Evolutionary conservation across 2,888 invertebrate species (phyloP).

Genomic region (Subacronicta megacephala): DNA sequence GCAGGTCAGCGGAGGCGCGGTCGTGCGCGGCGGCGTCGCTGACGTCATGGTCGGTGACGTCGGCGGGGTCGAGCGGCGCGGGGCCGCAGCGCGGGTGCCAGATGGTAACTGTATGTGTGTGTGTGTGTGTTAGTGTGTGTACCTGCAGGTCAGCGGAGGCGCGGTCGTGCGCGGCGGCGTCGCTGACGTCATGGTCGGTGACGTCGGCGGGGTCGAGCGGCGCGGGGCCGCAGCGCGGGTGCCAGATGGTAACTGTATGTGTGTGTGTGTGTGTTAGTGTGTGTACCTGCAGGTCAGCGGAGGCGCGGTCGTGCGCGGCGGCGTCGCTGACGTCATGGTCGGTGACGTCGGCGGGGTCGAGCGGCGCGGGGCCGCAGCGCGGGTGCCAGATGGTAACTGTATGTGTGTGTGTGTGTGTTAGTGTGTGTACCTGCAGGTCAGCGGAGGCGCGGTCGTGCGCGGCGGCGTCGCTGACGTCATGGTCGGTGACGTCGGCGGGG

Average conservation of each 20-base stretch:
- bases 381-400: constrained; percentile 98
- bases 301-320: constrained; percentile 91
- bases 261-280: constrained; percentile 44
- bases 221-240: constrained; percentile 98
- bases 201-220: constrained; percentile 90
- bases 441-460: constrained; percentile 93
- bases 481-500: constrained; percentile 58
- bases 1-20: constrained; percentile 95
- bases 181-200: constrained; percentile 90
- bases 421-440: constrained; percentile 92
- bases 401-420: constrained; percentile 44
- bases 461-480: constrained; percentile 90
- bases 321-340: constrained; percentile 90
- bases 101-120: constrained; percentile 89
- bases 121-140: constrained; percentile 44
- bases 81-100: constrained; percentile 99
- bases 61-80: constrained; percentile 91
- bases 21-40: constrained; percentile 88
- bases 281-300: constrained; percentile 94
- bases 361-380: constrained; percentile 97
- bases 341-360: constrained; percentile 78
- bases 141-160: constrained; percentile 96
- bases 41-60: constrained; percentile 85
- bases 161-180: constrained; percentile 86
- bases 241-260: constrained; percentile 94